A percentile compares a stretch with the other conserved stretches of the same genome.
phyloP scores from a whole-genome alignment of 1,140 invertebrate genomes.

The Brachionus koreanus region DNA sequence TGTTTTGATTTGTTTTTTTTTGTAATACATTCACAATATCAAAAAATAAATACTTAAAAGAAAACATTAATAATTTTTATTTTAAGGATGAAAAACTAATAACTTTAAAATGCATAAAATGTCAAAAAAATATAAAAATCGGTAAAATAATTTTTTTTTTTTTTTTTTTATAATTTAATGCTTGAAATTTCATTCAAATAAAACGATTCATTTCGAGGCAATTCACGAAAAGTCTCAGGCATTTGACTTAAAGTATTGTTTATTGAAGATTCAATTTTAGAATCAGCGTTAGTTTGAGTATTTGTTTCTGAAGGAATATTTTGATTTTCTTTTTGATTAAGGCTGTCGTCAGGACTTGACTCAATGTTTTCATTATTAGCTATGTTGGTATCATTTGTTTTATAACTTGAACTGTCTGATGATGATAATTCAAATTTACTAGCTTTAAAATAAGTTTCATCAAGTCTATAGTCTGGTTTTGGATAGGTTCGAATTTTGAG shows the following conservation, averaged over 20 bases:
- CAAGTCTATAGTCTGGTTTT: neutral
- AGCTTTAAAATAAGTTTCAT: conserved; percentile 12
- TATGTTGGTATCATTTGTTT: conserved; percentile 21
- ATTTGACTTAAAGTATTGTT: conserved; percentile 7
- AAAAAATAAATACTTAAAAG: neutral
- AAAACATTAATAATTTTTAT: neutral
- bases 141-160: conserved; percentile 6
- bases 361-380: neutral
- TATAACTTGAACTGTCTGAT: neutral
- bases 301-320: neutral
- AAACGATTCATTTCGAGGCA: conserved; percentile 43
- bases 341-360: neutral
- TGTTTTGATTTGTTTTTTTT: too few species aligned
- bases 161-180: conserved; percentile 3
- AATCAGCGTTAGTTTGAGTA: neutral
- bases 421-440: conserved; percentile 22
- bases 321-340: neutral
- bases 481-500: neutral
- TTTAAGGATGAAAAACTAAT: conserved; percentile 23
- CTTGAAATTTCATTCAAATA: conserved; percentile 43
- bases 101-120: neutral
- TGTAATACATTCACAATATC: too few species aligned
- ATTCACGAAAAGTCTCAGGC: neutral
- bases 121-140: conserved; percentile 3
- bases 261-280: neutral